Conservation (phyloP, 2,797 vertebrate genomes). For the Glossophaga mutica region DNA sequence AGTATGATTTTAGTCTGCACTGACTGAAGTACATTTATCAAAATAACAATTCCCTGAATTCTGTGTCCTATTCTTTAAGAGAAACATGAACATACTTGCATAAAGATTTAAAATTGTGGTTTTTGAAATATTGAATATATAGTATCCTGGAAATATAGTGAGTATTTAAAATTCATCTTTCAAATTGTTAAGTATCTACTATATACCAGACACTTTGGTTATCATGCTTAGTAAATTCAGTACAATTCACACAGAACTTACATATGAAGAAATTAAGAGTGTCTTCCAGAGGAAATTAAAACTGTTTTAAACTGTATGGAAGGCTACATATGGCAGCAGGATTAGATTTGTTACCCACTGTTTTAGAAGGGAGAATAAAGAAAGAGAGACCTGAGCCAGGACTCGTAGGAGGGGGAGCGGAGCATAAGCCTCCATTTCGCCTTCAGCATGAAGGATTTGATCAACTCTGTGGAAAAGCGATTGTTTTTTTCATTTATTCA, state of each 20-base stretch:
- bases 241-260: neutral
- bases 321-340: neutral
- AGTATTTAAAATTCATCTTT: slow-evolving; percentile 1
- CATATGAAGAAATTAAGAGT: neutral
- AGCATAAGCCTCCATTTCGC: neutral
- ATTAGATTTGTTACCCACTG: neutral
- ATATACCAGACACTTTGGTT: neutral
- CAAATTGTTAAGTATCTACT: neutral
- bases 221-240: neutral
- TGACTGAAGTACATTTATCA: neutral
- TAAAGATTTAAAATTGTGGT: neutral
- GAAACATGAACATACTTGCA: neutral
- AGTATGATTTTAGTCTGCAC: neutral
- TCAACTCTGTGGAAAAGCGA: neutral
- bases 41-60: neutral
- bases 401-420: neutral
- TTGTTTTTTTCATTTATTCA: neutral
- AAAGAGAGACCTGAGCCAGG: neutral
- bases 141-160: neutral
- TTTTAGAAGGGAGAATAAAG: neutral
- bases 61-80: neutral
- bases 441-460: neutral
- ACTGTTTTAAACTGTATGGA: neutral
- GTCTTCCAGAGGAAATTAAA: neutral
- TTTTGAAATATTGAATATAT: neutral